Percentiles rank a stretch among this genome's conserved stretches.
Evolutionary conservation across 37 sponge, comb jelly and placozoan species (phyloP).

Genomic region (Corticium candelabrum): DNA sequence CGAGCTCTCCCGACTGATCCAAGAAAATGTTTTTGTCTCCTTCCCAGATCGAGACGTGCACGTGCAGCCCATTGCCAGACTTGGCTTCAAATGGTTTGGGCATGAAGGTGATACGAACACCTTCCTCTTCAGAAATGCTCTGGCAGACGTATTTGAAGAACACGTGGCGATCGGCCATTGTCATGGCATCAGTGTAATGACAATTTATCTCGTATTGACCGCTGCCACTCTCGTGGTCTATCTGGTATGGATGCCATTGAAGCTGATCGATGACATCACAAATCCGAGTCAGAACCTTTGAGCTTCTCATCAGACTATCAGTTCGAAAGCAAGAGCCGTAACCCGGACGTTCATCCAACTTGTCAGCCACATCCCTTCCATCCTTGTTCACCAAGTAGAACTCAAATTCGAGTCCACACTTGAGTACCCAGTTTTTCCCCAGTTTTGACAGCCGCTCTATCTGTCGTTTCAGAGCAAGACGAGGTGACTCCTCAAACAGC

Average conservation of each 20-base stretch:
- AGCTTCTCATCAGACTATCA: not conserved
- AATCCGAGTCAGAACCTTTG: not conserved
- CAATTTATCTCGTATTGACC: not conserved
- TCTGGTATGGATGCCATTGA: not conserved
- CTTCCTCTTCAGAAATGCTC: not conserved
- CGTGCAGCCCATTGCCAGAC: not conserved
- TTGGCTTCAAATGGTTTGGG: not conserved
- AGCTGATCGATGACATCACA: not conserved
- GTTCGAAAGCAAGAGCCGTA: not conserved
- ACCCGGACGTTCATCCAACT: not conserved
- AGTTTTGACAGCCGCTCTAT: not conserved
- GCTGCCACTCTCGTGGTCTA: not conserved
- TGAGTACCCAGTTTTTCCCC: not conserved
- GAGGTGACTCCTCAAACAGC: not conserved
- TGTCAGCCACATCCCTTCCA: not conserved
- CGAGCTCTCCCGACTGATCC: not conserved
- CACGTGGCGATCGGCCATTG: not conserved
- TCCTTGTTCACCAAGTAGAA: not conserved
- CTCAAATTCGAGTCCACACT: not conserved
- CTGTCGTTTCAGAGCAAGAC: not conserved
- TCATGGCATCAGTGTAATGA: not conserved
- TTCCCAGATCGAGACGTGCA: not conserved
- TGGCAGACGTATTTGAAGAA: not conserved
- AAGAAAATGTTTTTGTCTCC: not conserved
- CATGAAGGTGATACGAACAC: not conserved